Percentiles rank a stretch among this genome's conserved stretches.
phyloP scores from a whole-genome alignment of 2,888 invertebrate genomes.

The Alloscopus bannaensis region DNA sequence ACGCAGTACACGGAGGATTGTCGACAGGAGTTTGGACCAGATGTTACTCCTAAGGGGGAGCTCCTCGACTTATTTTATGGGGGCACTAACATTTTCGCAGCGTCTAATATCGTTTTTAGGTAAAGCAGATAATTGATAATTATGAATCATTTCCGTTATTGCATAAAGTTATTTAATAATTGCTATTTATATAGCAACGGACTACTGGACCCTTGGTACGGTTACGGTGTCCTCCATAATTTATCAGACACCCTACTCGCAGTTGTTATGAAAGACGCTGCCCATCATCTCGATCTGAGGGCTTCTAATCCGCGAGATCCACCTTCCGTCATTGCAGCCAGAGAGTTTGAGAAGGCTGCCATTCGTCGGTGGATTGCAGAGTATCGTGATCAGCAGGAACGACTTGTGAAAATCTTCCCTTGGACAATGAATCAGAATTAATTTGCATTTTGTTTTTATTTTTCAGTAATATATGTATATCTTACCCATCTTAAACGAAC shows the following conservation, averaged over 20 bases:
- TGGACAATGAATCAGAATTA: too few relatives aligned
- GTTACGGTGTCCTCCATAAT: conserved; percentile 86
- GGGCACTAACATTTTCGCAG: conserved; percentile 82
- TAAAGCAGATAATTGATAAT: conserved; percentile 68
- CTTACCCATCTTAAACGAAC: too few relatives aligned
- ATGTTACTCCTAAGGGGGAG: conserved; percentile 82
- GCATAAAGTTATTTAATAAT: too few relatives aligned
- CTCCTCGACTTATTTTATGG: conserved; percentile 87
- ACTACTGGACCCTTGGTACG: conserved; percentile 90
- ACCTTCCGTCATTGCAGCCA: conserved; percentile 79
- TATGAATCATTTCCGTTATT: too few relatives aligned
- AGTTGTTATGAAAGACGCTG: conserved; percentile 86
- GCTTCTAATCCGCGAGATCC: conserved; percentile 81
- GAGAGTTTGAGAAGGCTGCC: conserved; percentile 80
- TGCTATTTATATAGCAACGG: too few relatives aligned
- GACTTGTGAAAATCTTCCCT: conserved; percentile 13
- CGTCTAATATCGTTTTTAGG: conserved; percentile 80
- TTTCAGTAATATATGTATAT: too few relatives aligned
- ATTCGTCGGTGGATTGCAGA: conserved; percentile 80
- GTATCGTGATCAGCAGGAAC: conserved; percentile 58
- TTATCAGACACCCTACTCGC: conserved; percentile 82
- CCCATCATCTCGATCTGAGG: conserved; percentile 91
- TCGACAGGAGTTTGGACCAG: conserved; percentile 80
- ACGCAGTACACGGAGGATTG: conserved; percentile 82
- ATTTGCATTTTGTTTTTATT: too few relatives aligned